Evolutionary conservation across 2,113 vertebrate genomes (phyloP), one percentile per base, ranked within the genome.

Genomic region (Platichthys flesus): DNA sequence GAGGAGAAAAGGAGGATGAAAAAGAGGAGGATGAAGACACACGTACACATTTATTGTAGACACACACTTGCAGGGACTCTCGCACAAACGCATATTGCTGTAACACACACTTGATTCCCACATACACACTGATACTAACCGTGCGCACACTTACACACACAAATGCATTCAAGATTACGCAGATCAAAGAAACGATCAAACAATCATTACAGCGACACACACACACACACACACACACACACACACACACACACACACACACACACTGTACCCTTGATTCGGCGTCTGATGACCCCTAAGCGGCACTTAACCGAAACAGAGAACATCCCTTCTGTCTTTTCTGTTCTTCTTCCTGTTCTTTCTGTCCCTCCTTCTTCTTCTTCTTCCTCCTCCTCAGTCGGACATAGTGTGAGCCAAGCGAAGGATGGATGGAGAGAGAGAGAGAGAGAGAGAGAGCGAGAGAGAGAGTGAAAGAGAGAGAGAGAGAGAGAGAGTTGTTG

Each of bases 231-330:
- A 24, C 54, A 15, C 16, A 51, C 16, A 51, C 49, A 51, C 49
- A 51, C 47, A 24, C 23, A 26, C 23, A 61, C n/a, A 65, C 63
- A 67, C 13, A 51, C 49, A 51, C 47, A 24, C 23, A 26, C 23
- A 61, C n/a, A 65, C 63, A 67, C 13, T 47, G 0, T 96, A 97
- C 96, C 96, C 95, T 96, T 96, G 81, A 81, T 95, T 84, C 93
- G 92, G 52, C 93, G 95, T 90, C 93, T 96, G 94, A 96, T 93
- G 93, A 97, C 94, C 91, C 96, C 96, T 64, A 97, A 93, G 75
- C 95, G 96, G 88, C 96, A 97, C 95, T 96, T 97, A 68, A 97
- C 94, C 26, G 96, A 96, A 82, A 97, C 94, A 12, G 96, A 95
- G 69, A 97, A 96, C 96, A 97, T 97, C 92, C 91, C 91, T 31